Base-by-base conservation (phyloP, 2,888 invertebrate genomes). In the Bhutanitis thaidina region DNA sequence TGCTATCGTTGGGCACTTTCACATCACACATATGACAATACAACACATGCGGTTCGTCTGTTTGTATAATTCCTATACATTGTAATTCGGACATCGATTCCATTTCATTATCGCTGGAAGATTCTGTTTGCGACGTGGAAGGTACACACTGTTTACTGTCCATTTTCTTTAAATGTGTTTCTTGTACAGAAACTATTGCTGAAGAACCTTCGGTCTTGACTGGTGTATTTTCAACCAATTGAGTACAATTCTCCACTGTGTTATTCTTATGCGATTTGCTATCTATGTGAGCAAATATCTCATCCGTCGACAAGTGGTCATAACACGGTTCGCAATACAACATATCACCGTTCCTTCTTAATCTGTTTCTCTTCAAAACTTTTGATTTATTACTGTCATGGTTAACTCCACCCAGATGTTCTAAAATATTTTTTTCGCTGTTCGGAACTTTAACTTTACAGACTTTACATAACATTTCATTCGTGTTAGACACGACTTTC, bases 391-490 rank as follows among this genome's bases (percentile, higher is more conserved):
- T 48, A 7, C 29, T 16, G 2, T 8, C 41, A 29, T 48, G 48
- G n/a, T 41, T 48, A 2, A 3, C 7, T 3, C 35, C 48, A 0
- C 41, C n/a, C 0, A 48, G 1, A 36, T 48, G 48, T 13, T 36
- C 15, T 5, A 12, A 29, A 3, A 41, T 3, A 16, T 27, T 40
- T 0, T 7, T 14, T 29, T 15, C 7, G 1, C n/a, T 36, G 16
- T 39, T 47, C 2, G 40, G 41, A 9, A 48, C 13, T 15, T 3
- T 36, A 12, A 27, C 14, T 9, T 40, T 41, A 10, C 48, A 48
- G 5, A 48, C 14, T 35, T 29, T 35, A 29, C 48, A 49, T 16
- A 13, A 7, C 1, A 35, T 30, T 36, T 43, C 41, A 12, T 43
- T 36, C 3, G n/a, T 36, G 15, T 20, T 30, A 29, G 29, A 16